Base-by-base conservation (phyloP, 2,113 vertebrate species). In the Limanda limanda region DNA sequence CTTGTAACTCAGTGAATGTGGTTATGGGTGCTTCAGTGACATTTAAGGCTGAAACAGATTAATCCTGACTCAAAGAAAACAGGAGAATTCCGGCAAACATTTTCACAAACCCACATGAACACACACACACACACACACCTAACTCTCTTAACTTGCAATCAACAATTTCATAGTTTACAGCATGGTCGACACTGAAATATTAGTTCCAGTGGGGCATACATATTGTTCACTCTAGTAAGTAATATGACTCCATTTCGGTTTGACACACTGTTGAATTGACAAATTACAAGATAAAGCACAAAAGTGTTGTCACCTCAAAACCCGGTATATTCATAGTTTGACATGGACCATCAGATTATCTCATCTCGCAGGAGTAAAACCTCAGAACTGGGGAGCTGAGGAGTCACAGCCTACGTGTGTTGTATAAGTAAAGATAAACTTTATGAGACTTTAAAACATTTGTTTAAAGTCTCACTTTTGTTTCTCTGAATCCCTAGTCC, bases 131-230 rank as follows among this genome's bases (percentile, higher is more conserved):
- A 15, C n/a, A 40, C 42, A n/a, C 51, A 55, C 18, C 23, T 57
- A 12, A 56, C 25, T 51, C 18, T 64, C 81, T 83, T 78, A 82
- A 83, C 71, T 60, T 13, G 7, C 27, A 58, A 81, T 83, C 74
- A 78, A 78, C 79, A 76, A 81, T 86, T 76, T 86, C 72, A 74
- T 76, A 77, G 71, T 76, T 62, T 71, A 35, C 61, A 61, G 75
- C 75, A 56, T 64, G 27, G 3, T 17, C 71, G 45, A 42, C 68
- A 37, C 68, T 58, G 60, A 62, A 68, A 71, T 82, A 86, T 82
- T 25, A 63, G 52, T 24, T 15, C 51, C 45, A 68, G 67, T 74
- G 47, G 57, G 47, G 17, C 55, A 15, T 70, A 42, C 35, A 55
- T 51, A 66, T 56, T 64, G 54, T 70, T 85, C 37, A 31, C 20